Evolutionary conservation across 2,113 vertebrate genomes (phyloP), one percentile per base, ranked within the genome.

Genomic region (Lucifuga dentata): DNA sequence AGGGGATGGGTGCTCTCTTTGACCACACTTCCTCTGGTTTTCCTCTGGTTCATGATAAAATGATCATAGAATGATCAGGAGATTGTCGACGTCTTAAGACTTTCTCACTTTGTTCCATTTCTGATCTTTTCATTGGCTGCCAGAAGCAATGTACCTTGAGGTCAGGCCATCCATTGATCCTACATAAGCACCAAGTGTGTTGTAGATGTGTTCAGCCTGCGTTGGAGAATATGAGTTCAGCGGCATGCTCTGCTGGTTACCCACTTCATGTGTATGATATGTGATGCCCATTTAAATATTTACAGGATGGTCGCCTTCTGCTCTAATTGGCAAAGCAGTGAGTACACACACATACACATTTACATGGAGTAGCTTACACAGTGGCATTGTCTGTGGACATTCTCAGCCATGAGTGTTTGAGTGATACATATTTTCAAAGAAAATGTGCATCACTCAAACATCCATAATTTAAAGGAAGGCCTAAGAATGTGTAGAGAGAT

Each of bases 311-410:
- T 75, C 79, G 76, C 63, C 77, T 89, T 85, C 80, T 85, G 88
- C 88, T 91, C 88, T 88, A 88, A 88, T 90, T 90, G 86, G 84
- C 83, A 89, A 73, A 84, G 43, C 49, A 53, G 63, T 45, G 16
- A 61, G 36, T 78, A n/a, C n/a, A n/a, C n/a, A n/a, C n/a, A n/a
- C n/a, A n/a, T n/a, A n/a, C n/a, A n/a, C n/a, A n/a, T n/a, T n/a
- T n/a, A n/a, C n/a, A n/a, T n/a, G n/a, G n/a, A n/a, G n/a, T n/a
- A n/a, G n/a, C n/a, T n/a, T n/a, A n/a, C n/a, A n/a, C n/a, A n/a
- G n/a, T n/a, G n/a, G n/a, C n/a, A n/a, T n/a, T n/a, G n/a, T n/a
- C n/a, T n/a, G n/a, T n/a, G n/a, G n/a, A 62, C 62, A 75, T 81
- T 45, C 43, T 57, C 33, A 59, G 83, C 74, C 82, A 68, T 90